Base-by-base conservation (phyloP, 2,888 invertebrate genomes). In the Xylota sylvarum region DNA sequence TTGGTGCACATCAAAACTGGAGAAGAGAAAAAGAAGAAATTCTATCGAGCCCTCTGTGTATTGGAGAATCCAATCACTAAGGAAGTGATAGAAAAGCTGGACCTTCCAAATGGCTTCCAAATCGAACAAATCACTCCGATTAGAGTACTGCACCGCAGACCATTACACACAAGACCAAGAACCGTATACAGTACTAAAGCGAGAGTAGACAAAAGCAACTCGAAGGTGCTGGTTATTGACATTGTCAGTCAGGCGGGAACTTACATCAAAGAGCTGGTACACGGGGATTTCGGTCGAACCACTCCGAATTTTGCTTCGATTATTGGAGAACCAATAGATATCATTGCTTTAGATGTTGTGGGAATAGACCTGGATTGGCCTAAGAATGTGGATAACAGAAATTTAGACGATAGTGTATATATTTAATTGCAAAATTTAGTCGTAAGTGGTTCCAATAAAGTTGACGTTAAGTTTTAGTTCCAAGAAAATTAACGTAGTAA, bases 231-330 rank as follows among this genome's bases (percentile, higher is more conserved):
- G 89, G 93, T 94, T 58, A 90, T 98, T 32, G 94, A 94, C 81
- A 89, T 98, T 19, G 94, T 94, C 62, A 97, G 98, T 0, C 96
- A 97, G 90, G 98, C 98, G 9, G 98, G 98, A 50, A 98, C 98
- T 46, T 99, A 99, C 91, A 95, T 99, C 0, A 99, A 99, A 93
- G 99, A 99, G 93, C 97, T 99, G 93, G 97, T 97, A 19, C 98
- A 99, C 93, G 98, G 99, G 3, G 99, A 99, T 93, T 96, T 98
- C 91, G 97, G 97, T 1, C 94, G 99, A 88, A 98, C 98, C 0
- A 91, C 91, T 9, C 99, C 99, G 0, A 95, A 94, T 89, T 93
- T 99, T 30, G 93, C 94, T 0, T 94, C 94, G 19, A 93, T 97
- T 50, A 93, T 98, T 43, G 94, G 95, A 0, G 92, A 93, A 32